phyloP scores from a whole-genome alignment of 2,113 vertebrate species.

The Zosterops lateralis region DNA sequence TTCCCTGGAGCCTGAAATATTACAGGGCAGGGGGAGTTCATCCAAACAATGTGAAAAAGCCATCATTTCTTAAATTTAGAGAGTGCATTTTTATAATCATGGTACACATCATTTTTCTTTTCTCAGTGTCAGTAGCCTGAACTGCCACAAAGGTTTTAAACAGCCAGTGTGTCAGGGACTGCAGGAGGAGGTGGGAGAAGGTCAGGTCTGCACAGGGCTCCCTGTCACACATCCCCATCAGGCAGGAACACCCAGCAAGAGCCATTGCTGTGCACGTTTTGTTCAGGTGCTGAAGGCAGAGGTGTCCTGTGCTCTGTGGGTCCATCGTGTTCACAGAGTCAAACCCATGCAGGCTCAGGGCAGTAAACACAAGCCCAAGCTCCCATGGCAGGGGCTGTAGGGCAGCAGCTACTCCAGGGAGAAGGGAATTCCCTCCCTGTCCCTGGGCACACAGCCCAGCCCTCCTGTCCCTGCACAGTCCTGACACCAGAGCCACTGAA shows the following conservation, averaged over 20 bases:
- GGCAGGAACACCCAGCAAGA: not conserved
- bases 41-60: not conserved
- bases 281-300: not conserved
- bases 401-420: not conserved
- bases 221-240: fast-evolving
- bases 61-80: not conserved
- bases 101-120: fast-evolving
- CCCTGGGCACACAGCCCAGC: not conserved
- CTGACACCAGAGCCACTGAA: fast-evolving
- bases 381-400: fast-evolving
- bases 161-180: fast-evolving
- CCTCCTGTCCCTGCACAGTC: not conserved
- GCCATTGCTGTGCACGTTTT: fast-evolving
- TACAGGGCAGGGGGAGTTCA: not conserved
- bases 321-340: fast-evolving
- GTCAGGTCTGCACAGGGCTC: not conserved
- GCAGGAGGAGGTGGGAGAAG: not conserved
- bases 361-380: fast-evolving
- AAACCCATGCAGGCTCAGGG: fast-evolving
- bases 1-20: not conserved
- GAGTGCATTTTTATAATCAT: not conserved
- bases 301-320: not conserved
- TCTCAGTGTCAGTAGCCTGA: not conserved
- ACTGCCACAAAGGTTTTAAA: not conserved
- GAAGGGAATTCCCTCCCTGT: not conserved